Evolutionary conservation across 2,113 vertebrate species (phyloP).

Genomic region (Cardinalis cardinalis): DNA sequence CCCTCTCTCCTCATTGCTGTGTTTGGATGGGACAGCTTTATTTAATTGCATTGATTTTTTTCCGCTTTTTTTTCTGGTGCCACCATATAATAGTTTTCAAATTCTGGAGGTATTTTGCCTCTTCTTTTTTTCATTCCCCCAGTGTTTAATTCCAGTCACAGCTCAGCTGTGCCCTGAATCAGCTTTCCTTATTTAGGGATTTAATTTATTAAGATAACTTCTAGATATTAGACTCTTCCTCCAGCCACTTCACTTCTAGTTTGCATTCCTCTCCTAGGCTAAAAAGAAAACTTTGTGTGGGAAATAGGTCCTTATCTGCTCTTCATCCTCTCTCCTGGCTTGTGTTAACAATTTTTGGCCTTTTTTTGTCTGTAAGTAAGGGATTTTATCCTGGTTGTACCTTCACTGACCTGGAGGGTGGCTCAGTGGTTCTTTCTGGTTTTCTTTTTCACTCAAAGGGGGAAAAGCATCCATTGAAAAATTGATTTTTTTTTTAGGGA

Average conservation of each 20-base stretch:
- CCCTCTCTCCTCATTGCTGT: background rate
- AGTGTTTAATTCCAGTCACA: constrained; percentile 1
- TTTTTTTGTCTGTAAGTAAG: background rate
- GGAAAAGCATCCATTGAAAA: background rate
- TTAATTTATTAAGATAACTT: constrained; percentile 14
- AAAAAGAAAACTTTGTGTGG: background rate
- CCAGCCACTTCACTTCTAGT: background rate
- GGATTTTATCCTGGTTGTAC: background rate
- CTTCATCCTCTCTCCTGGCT: background rate
- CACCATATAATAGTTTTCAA: background rate
- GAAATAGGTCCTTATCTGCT: background rate
- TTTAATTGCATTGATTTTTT: background rate
- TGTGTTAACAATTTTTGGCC: background rate
- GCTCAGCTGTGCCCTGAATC: background rate
- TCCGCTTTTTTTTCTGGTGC: background rate
- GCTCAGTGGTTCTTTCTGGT: background rate
- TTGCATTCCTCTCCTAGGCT: background rate
- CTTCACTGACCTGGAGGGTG: background rate
- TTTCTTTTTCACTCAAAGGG: background rate
- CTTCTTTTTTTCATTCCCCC: background rate
- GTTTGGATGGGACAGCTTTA: background rate
- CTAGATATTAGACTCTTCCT: background rate
- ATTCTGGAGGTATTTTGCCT: background rate
- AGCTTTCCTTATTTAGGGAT: background rate
- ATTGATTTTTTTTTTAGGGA: background rate